Base-by-base conservation (phyloP, 2,113 vertebrate genomes). In the Amphiprion percula region DNA sequence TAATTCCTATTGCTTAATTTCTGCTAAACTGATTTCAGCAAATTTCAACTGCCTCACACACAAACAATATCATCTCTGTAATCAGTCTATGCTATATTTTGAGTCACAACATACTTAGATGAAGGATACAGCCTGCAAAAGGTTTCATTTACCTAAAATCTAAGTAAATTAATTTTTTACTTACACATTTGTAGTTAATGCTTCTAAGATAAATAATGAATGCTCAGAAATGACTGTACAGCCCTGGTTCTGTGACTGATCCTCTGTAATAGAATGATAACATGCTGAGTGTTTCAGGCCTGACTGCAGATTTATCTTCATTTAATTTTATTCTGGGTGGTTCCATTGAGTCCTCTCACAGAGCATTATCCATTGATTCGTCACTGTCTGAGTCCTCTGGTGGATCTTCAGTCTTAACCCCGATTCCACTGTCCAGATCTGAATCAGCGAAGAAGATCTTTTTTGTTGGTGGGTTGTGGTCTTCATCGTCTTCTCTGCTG, bases 401-500 rank as follows among this genome's bases (percentile, higher is more conserved):
- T 4, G 5, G 70, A 28, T 90, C 83, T 5, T 59, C 87, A 1
- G 83, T 68, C 55, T 80, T 91, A n/a, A 88, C 68, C 5, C 79
- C 83, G 2, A 91, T 76, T 24, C 87, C 89, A 26, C 91, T 90
- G 72, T 91, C 88, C 68, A 79, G 24, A 67, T 93, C 87, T 1
- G 41, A 0, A 1, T 91, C 87, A 1, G 61, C 65, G 21, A 92
- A 85, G 67, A 6, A 39, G 8, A 81, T 82, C 19, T 74, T 82
- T 53, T 76, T 46, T 10, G 1, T 30, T 9, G 30, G 5, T 0
- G 0, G 39, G 33, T 79, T 53, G 1, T 79, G 19, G 0, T 86
- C 77, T 1, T 68, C 74, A 0, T 85, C 54, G 0, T 84, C 61
- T 9, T 76, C 19, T 30, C 41, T 26, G 68, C n/a, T 3, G 10